phyloP scores from a whole-genome alignment of 30 jellyfish, hydroid and myxozoan species.

The Pelagia noctiluca region DNA sequence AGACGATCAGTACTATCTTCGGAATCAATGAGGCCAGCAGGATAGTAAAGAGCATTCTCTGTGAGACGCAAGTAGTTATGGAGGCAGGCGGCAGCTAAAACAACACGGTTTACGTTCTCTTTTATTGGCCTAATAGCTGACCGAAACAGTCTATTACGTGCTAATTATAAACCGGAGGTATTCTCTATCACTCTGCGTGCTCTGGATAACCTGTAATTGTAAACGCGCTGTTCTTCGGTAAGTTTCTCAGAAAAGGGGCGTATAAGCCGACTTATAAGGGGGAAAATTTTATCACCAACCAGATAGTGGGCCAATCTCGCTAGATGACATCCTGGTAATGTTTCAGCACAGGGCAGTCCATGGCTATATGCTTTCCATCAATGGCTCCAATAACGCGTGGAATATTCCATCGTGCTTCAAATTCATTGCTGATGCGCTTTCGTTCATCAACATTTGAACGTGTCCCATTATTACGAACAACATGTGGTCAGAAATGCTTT shows the following conservation, averaged over 20 bases:
- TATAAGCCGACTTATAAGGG: slow-evolving; percentile 66
- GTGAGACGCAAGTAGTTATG: slow-evolving; percentile 65
- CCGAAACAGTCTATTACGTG: slow-evolving; percentile 50
- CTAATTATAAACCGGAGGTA: slow-evolving; percentile 47
- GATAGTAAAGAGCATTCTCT: slow-evolving; percentile 58
- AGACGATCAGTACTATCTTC: slow-evolving; percentile 64
- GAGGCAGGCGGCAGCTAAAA: slow-evolving; percentile 40
- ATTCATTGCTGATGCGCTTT: too few species aligned
- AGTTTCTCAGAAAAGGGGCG: slow-evolving; percentile 66
- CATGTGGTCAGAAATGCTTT: too few species aligned
- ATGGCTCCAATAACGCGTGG: too few species aligned
- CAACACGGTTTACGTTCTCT: slow-evolving; percentile 29
- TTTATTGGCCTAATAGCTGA: slow-evolving; percentile 29
- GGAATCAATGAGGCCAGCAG: slow-evolving; percentile 66
- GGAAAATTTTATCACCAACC: slow-evolving; percentile 69
- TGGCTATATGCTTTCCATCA: too few species aligned
- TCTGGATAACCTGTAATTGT: slow-evolving; percentile 57
- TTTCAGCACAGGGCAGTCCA: slow-evolving; percentile 22
- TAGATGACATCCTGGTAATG: slow-evolving; percentile 14
- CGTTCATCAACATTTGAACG: too few species aligned
- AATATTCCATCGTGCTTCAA: too few species aligned
- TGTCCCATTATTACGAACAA: too few species aligned
- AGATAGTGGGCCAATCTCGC: slow-evolving; percentile 43
- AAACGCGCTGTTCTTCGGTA: slow-evolving; percentile 48
- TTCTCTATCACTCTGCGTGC: slow-evolving; percentile 22